These are phyloP conservation scores for Dryoscopus gambensis DNA, from an alignment of 2,113 vertebrate species.

Conservation along the genomic window DNA sequence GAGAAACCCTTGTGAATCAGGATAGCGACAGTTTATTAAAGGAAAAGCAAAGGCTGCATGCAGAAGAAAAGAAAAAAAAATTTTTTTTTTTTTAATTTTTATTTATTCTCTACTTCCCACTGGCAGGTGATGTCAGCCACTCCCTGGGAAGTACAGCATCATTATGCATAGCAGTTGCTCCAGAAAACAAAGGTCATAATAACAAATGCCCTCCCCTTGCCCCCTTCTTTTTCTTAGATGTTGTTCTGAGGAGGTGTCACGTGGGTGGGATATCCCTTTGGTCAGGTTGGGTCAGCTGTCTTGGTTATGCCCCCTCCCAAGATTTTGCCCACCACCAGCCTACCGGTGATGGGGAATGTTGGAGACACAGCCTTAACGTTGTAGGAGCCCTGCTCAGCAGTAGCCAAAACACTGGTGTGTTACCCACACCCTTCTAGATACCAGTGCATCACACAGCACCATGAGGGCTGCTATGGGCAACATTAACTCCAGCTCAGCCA, in stretches of 20 bases:
- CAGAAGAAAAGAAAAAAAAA: background rate
- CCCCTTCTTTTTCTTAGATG: background rate
- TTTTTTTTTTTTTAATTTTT: too few relatives aligned
- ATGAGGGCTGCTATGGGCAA: background rate
- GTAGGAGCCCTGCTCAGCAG: background rate
- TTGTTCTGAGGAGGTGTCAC: background rate
- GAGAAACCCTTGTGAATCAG: background rate
- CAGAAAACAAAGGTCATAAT: background rate
- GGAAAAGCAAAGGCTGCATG: background rate
- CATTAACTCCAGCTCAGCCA: background rate
- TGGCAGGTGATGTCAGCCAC: background rate
- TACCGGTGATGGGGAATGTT: background rate
- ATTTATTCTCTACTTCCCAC: background rate
- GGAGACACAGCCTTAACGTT: background rate
- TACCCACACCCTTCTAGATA: background rate
- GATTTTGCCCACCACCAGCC: background rate
- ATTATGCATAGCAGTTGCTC: background rate
- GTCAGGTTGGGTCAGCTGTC: background rate
- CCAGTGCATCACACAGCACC: background rate
- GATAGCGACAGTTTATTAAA: background rate
- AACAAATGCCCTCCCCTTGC: rapidly evolving
- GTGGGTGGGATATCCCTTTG: background rate
- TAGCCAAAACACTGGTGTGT: background rate
- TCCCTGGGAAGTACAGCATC: background rate
- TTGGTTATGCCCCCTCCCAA: background rate